phyloP scores from a whole-genome alignment of 2,797 vertebrate species.

The Xiphophorus birchmanni region DNA sequence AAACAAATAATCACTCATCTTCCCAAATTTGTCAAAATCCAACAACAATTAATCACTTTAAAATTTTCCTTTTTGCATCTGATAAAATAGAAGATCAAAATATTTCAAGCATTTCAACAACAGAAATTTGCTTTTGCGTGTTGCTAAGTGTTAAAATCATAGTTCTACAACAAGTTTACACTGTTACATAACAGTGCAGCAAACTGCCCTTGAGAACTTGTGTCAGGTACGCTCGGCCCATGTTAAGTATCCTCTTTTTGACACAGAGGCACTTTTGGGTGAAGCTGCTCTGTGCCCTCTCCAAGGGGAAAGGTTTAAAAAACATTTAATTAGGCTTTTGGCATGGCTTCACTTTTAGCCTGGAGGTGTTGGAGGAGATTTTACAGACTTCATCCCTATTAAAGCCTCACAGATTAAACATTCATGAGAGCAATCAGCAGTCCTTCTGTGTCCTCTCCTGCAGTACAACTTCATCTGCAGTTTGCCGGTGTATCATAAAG shows the following conservation, averaged over 20 bases:
- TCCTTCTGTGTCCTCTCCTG: constrained; percentile 63
- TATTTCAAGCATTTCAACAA: background rate
- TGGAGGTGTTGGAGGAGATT: constrained; percentile 75
- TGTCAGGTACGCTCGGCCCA: constrained; percentile 24
- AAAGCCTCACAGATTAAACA: constrained; percentile 74
- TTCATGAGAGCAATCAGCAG: constrained; percentile 74
- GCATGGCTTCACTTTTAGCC: constrained; percentile 76
- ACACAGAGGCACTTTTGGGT: constrained; percentile 49
- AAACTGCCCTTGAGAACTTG: constrained; percentile 21
- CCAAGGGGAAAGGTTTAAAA: constrained; percentile 78
- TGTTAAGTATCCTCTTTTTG: constrained; percentile 44
- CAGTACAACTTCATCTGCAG: constrained; percentile 62
- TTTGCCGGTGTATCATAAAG: constrained; percentile 14
- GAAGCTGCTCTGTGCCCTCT: constrained; percentile 66
- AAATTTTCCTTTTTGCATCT: background rate
- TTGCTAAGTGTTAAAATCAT: constrained; percentile 1
- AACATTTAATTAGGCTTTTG: constrained; percentile 82
- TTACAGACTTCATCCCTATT: constrained; percentile 76
- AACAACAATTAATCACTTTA: background rate
- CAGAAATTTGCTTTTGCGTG: constrained; percentile 5
- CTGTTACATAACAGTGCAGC: constrained; percentile 3
- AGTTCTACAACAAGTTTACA: background rate
- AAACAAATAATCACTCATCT: background rate
- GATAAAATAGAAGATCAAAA: background rate
- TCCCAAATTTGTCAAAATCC: background rate